Base-by-base conservation (phyloP, 1,140 invertebrate genomes). In the Lasioglossum albipes region DNA sequence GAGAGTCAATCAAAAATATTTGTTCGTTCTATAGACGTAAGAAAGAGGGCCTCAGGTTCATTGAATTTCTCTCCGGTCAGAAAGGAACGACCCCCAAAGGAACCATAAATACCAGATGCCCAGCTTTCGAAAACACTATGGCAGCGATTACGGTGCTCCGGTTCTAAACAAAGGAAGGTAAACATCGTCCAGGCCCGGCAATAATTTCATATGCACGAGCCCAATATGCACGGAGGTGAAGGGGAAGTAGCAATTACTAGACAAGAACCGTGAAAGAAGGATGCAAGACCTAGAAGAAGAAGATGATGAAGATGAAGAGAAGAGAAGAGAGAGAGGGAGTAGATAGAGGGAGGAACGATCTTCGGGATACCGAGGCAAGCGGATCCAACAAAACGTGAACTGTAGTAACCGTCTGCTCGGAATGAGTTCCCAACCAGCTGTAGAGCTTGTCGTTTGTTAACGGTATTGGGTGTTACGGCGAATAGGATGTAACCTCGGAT, bases 401-500 rank as follows among this genome's bases (percentile, higher is more conserved):
- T 31, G n/a, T 22, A 66, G n/a, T 22, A 66, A 68, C 18, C 20
- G 22, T 68, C 42, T 54, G 52, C 83, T 86, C 80, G 31, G 12
- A 41, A 76, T 77, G 74, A 86, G 81, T 85, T 86, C 81, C 52
- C 73, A 31, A 41, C 10, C n/a, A 36, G 68, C 49, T 7, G 59
- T 27, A 45, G 16, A 22, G 27, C 31, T 49, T 52, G 45, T 61
- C 49, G 52, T 45, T 66, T 67, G 61, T 87, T 87, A 87, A 87
- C 86, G 86, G 86, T 81, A 87, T 74, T 64, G 82, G 20, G 82
- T 86, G 85, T 87, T 74, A 81, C 61, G 77, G 61, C 75, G 73
- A 86, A 82, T 70, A 68, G 78, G 73, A 57, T 65, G 64, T 86
- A 67, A 59, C 9, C 41, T 75, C 62, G 78, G 79, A 84, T 82